Conservation (phyloP, 2,113 vertebrate genomes). For the Scartelaos histophorus region DNA sequence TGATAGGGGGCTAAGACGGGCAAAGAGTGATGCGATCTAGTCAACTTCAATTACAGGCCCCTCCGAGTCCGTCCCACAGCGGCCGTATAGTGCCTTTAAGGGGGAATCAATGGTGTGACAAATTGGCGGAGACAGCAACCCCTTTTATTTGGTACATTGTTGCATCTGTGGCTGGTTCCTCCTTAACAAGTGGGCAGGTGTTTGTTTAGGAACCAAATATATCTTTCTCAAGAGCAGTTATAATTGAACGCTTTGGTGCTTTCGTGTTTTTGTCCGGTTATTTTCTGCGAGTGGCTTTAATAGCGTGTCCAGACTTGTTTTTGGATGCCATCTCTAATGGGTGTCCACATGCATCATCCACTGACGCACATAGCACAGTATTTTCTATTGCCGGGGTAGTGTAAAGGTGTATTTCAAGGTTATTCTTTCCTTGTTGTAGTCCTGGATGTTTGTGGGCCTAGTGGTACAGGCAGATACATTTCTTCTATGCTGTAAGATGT, state of each 20-base stretch:
- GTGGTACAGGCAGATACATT: not conserved
- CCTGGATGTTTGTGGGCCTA: not conserved
- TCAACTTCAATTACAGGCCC: constrained; percentile 69
- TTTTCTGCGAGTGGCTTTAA: constrained; percentile 60
- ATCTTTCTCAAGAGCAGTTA: constrained; percentile 46
- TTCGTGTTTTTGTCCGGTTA: constrained; percentile 54
- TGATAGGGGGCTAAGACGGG: constrained; percentile 62
- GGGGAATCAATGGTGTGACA: constrained; percentile 75
- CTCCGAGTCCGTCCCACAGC: constrained; percentile 67
- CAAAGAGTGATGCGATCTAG: constrained; percentile 63
- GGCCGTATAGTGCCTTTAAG: constrained; percentile 65
- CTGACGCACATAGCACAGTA: constrained; percentile 18
- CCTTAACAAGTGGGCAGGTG: constrained; percentile 19
- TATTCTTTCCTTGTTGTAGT: constrained; percentile 25
- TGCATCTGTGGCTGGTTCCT: constrained; percentile 49
- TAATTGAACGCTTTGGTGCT: constrained; percentile 65
- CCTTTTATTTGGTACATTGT: constrained; percentile 63
- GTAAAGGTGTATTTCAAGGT: constrained; percentile 33
- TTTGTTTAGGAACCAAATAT: constrained; percentile 40
- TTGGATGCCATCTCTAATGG: constrained; percentile 61
- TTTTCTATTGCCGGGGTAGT: constrained; percentile 17
- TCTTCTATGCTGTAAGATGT: not conserved
- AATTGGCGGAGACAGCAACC: constrained; percentile 72
- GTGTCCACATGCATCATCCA: constrained; percentile 42
- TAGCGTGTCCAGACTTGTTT: constrained; percentile 58